Conservation (phyloP, 2,888 invertebrate genomes). For the Brachypterus glaber region DNA sequence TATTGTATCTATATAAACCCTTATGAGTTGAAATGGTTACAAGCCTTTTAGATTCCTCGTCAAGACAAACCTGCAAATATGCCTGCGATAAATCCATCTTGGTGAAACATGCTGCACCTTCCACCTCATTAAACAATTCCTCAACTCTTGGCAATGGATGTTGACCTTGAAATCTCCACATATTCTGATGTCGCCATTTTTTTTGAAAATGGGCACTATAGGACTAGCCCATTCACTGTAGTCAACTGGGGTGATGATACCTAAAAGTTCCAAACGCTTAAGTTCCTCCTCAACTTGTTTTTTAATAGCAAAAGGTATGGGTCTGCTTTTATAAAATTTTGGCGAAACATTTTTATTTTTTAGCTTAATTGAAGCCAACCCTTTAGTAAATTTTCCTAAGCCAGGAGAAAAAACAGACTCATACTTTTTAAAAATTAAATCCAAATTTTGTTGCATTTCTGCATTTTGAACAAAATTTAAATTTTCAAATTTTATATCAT, state of each 20-base stretch:
- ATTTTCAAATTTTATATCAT: slow-evolving; percentile 5
- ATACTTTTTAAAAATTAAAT: slow-evolving; percentile 7
- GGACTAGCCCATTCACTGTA: slow-evolving; percentile 13
- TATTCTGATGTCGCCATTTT: slow-evolving; percentile 12
- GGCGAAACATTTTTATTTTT: slow-evolving; percentile 2
- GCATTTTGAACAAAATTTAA: slow-evolving; percentile 5
- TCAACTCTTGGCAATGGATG: slow-evolving; percentile 24
- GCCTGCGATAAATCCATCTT: slow-evolving; percentile 17
- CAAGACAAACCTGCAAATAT: slow-evolving; percentile 17
- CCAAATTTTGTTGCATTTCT: slow-evolving; percentile 1
- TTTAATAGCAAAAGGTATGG: slow-evolving; percentile 4
- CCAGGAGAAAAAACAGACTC: slow-evolving; percentile 10
- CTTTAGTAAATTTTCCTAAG: slow-evolving; percentile 14
- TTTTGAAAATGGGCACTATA: slow-evolving; percentile 15
- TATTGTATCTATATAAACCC: slow-evolving; percentile 26
- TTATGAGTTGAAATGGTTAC: slow-evolving; percentile 26
- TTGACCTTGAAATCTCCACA: slow-evolving; percentile 23
- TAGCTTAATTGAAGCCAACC: background rate
- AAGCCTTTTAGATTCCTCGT: slow-evolving; percentile 17
- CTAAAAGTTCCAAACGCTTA: slow-evolving; percentile 11
- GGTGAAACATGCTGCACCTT: slow-evolving; percentile 22
- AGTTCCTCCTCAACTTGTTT: slow-evolving; percentile 12
- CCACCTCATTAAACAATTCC: slow-evolving; percentile 20
- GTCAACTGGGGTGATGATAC: slow-evolving; percentile 12
- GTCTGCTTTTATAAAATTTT: slow-evolving; percentile 2